These are phyloP conservation scores for Gila orcuttii DNA, from an alignment of 2,113 vertebrate genomes.

Conservation along the genomic window DNA sequence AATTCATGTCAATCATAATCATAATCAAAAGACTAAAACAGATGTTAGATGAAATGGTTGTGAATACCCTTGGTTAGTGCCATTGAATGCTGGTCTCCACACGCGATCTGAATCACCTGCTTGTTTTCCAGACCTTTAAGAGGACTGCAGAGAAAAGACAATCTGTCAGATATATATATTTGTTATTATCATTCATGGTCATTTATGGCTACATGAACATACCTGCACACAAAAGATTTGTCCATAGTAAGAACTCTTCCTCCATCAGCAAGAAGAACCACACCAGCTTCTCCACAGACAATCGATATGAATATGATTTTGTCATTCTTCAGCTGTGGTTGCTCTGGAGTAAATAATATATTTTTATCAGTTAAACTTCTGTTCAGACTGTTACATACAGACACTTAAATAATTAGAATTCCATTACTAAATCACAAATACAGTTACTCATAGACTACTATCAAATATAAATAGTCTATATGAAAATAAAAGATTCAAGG, in stretches of 20 bases:
- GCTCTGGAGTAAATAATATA: conserved; percentile 35
- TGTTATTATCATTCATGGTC: background rate
- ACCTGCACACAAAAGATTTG: conserved; percentile 2
- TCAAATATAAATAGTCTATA: background rate
- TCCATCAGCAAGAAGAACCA: conserved; percentile 38
- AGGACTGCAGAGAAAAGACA: conserved; percentile 20
- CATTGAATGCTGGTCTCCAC: conserved; percentile 55
- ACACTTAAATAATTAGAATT: background rate
- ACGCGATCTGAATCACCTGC: conserved; percentile 49
- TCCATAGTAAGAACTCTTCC: conserved; percentile 38
- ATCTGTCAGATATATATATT: background rate
- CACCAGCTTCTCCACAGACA: conserved; percentile 31
- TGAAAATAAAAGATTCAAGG: background rate
- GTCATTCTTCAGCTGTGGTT: conserved; percentile 19
- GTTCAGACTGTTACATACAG: background rate
- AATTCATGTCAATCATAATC: background rate
- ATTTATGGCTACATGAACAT: background rate
- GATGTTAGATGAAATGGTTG: background rate
- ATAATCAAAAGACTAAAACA: background rate
- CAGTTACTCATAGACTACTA: background rate
- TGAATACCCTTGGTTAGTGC: conserved; percentile 47
- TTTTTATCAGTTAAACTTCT: background rate
- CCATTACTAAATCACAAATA: background rate
- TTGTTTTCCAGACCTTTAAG: conserved; percentile 28
- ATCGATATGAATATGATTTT: conserved; percentile 45